Conservation (phyloP, 2,113 vertebrate species). For the Ramphastos sulfuratus region DNA sequence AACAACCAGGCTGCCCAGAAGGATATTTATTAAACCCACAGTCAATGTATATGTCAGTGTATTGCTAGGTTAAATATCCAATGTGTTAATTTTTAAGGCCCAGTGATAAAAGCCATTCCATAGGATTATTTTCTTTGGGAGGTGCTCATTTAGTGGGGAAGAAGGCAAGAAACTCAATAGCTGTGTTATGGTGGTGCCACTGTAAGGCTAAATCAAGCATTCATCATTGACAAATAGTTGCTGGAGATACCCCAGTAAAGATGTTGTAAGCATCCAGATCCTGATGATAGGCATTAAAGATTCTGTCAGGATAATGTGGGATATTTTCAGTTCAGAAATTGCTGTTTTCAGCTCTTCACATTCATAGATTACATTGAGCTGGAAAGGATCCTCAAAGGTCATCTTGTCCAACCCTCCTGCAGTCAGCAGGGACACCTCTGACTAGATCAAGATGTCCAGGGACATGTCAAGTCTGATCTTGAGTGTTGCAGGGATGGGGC, state of each 20-base stretch:
- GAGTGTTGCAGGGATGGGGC: too few species aligned
- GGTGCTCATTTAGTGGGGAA: background rate
- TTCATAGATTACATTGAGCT: background rate
- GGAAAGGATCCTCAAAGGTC: too few species aligned
- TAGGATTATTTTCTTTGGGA: background rate
- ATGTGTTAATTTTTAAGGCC: background rate
- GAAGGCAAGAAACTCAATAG: background rate
- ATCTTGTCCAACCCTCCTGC: too few species aligned
- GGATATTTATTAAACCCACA: background rate
- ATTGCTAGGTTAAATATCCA: background rate
- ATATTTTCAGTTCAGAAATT: background rate
- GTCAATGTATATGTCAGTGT: background rate
- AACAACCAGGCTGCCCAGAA: background rate
- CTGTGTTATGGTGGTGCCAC: background rate
- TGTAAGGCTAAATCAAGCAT: background rate
- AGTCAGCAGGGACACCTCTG: too few species aligned
- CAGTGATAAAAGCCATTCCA: background rate
- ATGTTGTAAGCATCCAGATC: background rate
- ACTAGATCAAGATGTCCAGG: too few species aligned
- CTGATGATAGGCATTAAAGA: background rate
- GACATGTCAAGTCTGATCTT: too few species aligned
- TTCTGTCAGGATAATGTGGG: background rate
- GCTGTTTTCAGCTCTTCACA: background rate
- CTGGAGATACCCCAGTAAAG: background rate
- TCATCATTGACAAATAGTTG: background rate